A percentile compares a stretch with the other conserved stretches of the same genome.
These are phyloP conservation scores for Tuberolachnus salignus DNA, from an alignment of 2,888 invertebrate species.

Conservation along the genomic window DNA sequence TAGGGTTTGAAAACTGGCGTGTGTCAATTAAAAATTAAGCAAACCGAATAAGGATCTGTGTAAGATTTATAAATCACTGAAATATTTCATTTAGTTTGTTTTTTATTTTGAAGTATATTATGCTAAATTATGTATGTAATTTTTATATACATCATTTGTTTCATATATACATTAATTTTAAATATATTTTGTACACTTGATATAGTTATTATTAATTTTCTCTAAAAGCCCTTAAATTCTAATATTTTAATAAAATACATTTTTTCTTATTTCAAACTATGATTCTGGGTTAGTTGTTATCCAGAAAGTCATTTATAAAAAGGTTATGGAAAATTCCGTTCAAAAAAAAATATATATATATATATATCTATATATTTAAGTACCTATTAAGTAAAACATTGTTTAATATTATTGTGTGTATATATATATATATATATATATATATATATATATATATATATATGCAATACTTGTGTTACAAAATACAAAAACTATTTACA, in stretches of 20 bases:
- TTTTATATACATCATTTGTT: not conserved
- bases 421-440: too few species aligned
- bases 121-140: constrained; percentile 2
- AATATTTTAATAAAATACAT: not conserved
- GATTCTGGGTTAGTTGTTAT: not conserved
- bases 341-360: too few species aligned
- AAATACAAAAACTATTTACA: too few species aligned
- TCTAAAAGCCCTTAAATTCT: not conserved
- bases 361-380: too few species aligned
- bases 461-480: too few species aligned
- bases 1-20: constrained; percentile 96
- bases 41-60: constrained; percentile 43
- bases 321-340: too few species aligned
- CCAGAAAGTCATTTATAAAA: too few species aligned
- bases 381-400: too few species aligned
- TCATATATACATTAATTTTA: not conserved
- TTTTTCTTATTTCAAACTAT: not conserved
- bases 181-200: constrained; percentile 4
- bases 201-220: not conserved
- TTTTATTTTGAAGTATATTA: not conserved
- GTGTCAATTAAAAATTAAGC: constrained; percentile 96
- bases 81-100: not conserved
- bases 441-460: too few species aligned
- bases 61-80: constrained; percentile 7
- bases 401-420: too few species aligned